A percentile compares a stretch with the other conserved stretches of the same genome.
Conservation (phyloP, 2,113 vertebrate genomes). For the Amblyornis subalaris region DNA sequence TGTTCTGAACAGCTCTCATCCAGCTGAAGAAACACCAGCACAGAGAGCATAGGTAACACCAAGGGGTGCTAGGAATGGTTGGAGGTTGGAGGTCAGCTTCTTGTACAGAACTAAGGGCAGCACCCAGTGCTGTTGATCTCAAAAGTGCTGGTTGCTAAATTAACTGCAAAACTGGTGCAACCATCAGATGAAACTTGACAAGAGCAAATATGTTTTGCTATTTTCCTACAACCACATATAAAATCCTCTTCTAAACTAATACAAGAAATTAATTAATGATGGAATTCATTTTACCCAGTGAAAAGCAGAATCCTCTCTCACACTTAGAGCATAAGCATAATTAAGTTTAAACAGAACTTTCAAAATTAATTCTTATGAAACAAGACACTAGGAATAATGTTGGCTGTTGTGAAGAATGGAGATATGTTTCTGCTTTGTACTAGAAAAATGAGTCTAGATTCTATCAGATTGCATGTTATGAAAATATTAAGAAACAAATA, state of each 20-base stretch:
- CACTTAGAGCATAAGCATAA: neutral
- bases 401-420: neutral
- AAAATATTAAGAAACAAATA: neutral
- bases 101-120: neutral
- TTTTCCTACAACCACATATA: neutral
- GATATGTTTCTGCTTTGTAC: neutral
- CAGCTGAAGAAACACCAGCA: neutral
- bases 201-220: neutral
- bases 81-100: neutral
- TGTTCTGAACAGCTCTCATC: neutral
- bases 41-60: neutral
- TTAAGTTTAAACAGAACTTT: neutral
- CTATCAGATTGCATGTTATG: neutral
- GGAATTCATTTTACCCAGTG: neutral
- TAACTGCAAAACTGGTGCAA: neutral
- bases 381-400: neutral
- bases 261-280: neutral
- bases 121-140: neutral
- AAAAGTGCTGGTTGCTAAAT: neutral
- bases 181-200: neutral
- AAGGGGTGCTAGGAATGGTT: neutral
- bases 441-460: neutral
- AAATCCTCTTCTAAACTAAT: neutral
- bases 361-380: neutral
- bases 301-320: neutral